Conservation (phyloP, 2,113 vertebrate species). For the Cavia porcellus region DNA sequence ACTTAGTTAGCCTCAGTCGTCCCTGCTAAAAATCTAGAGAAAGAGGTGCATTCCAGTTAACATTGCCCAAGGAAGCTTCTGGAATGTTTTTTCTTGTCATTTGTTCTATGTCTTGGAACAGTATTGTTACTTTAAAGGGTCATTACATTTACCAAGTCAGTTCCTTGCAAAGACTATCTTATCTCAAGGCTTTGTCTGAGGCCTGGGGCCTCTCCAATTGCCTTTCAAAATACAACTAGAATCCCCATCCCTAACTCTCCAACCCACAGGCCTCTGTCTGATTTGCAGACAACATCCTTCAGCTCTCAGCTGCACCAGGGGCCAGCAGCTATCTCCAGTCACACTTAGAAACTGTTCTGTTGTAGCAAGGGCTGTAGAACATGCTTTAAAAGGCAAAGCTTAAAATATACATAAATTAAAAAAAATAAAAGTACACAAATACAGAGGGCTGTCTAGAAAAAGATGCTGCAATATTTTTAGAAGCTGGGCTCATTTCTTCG, state of each 20-base stretch:
- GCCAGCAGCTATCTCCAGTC: not conserved
- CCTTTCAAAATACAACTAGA: slow-evolving; percentile 5
- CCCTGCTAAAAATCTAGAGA: not conserved
- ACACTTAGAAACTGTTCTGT: not conserved
- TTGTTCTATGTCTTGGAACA: not conserved
- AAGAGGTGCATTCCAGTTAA: no score
- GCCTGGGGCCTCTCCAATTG: not conserved
- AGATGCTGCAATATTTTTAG: slow-evolving; percentile 58
- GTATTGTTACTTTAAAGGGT: not conserved
- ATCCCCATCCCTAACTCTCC: not conserved
- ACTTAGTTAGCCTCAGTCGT: not conserved
- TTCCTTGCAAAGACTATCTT: not conserved
- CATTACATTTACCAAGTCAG: not conserved
- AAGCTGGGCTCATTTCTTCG: slow-evolving; percentile 55
- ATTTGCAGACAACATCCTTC: not conserved
- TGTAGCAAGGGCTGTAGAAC: not conserved
- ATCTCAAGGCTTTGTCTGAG: not conserved
- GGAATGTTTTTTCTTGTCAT: not conserved
- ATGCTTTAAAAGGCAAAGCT: slow-evolving; percentile 28
- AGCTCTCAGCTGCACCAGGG: not conserved
- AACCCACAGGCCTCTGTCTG: not conserved
- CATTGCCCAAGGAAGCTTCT: not conserved
- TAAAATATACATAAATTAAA: not conserved
- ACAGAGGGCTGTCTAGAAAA: not conserved
- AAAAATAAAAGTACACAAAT: not conserved